phyloP scores from a whole-genome alignment of 2,888 invertebrate species.

The Nephrocerus scutellatus region DNA sequence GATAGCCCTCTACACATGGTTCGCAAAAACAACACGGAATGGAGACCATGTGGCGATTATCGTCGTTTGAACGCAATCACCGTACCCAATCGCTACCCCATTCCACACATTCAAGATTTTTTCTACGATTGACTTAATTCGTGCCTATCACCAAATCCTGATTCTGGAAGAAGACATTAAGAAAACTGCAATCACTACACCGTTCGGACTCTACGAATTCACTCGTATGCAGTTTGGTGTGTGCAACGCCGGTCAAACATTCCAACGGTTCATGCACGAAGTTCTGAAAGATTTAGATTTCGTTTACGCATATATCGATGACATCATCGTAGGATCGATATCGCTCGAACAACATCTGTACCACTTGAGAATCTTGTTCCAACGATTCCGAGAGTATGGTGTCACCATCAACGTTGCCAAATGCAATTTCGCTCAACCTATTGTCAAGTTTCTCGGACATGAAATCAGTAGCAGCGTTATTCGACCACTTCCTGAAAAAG shows the following conservation, averaged over 20 bases:
- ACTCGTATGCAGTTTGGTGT: conserved; percentile 35
- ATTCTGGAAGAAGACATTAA: conserved; percentile 14
- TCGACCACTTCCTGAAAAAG: conserved; percentile 10
- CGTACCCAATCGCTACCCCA: conserved; percentile 16
- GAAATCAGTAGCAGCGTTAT: conserved; percentile 11
- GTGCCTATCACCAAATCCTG: conserved; percentile 15
- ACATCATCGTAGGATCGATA: conserved; percentile 17
- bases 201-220: conserved; percentile 38
- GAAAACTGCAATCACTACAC: conserved; percentile 32
- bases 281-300: conserved; percentile 27
- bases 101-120: conserved; percentile 20
- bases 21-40: conserved; percentile 14
- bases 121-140: conserved; percentile 17
- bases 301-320: conserved; percentile 25
- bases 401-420: conserved; percentile 25
- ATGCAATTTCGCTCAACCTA: conserved; percentile 16
- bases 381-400: conserved; percentile 23
- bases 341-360: conserved; percentile 15
- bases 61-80: conserved; percentile 18
- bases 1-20: conserved; percentile 21
- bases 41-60: conserved; percentile 19
- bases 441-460: conserved; percentile 18
- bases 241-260: conserved; percentile 35
- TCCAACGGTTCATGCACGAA: conserved; percentile 35
- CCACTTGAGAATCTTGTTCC: conserved; percentile 21